Evolutionary conservation across 2,797 vertebrate genomes (phyloP), one percentile per base, ranked within the genome.

Genomic region (Lepidocolaptes lacrymiger): DNA sequence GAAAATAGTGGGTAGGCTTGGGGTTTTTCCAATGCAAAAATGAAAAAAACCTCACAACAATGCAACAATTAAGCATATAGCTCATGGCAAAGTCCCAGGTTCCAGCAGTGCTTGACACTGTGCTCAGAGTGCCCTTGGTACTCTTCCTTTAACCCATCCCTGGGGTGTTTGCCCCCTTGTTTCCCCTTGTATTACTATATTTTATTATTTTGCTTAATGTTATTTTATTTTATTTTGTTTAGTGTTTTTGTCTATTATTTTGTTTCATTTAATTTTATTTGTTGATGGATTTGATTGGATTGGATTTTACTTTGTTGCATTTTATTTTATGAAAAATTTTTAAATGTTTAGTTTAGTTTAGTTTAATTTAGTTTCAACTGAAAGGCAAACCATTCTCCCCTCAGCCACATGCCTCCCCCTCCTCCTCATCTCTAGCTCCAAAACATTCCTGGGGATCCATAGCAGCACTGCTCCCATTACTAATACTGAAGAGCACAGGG

Each of bases 401-500:
- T 64, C 37, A 44, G 18, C 84, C 56, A 2, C 0, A 0, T 69
- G 12, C 19, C 12, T 23, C 19, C 12, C n/a, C 15, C 21, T 69
- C 26, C 71, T 52, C 3, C 44, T 55, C 37, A 39, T 28, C 39
- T 36, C 43, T 56, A 63, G 14, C 6, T 55, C 49, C 52, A 9
- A n/a, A 79, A 24, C 12, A 2, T 71, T 61, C 30, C 3, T 8
- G 14, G 26, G 61, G 13, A 3, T 23, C 23, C 36, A 5, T 1
- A 22, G 18, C 61, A 69, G 19, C 49, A 0, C 17, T 37, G 20
- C 15, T 39, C 56, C 44, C 2, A 0, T 84, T 41, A 9, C 37
- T 71, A 39, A 8, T 5, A 3, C 26, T 1, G 22, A 17, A 14
- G 24, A 14, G 7, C 1, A 7, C 0, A 0, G 20, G 11, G 30